Evolutionary conservation across 2,888 invertebrate species (phyloP).

Genomic region (Myopa testacea): DNA sequence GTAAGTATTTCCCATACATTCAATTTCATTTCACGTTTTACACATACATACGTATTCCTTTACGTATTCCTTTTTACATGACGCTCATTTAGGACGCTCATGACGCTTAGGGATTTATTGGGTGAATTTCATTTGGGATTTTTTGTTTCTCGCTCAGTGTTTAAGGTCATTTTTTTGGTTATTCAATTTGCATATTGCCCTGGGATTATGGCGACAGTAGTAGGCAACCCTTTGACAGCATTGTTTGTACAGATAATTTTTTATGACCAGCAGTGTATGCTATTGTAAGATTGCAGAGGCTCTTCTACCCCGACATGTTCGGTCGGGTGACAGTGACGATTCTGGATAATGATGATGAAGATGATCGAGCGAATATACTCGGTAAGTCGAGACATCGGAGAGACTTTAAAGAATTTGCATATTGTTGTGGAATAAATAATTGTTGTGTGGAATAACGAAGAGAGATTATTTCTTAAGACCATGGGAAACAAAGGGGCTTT

Average conservation of each 20-base stretch:
- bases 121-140: not conserved
- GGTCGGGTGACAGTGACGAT: slow-evolving; percentile 28
- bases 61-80: too few species aligned
- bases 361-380: slow-evolving; percentile 6
- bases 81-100: not conserved
- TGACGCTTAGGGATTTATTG: not conserved
- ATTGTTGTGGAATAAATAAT: not conserved
- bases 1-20: too few species aligned
- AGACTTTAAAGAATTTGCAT: slow-evolving; percentile 13
- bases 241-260: slow-evolving; percentile 27
- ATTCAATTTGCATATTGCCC: slow-evolving; percentile 26
- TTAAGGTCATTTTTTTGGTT: slow-evolving; percentile 35
- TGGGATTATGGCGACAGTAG: slow-evolving; percentile 9
- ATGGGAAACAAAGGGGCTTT: slow-evolving; percentile 23
- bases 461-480: slow-evolving; percentile 21
- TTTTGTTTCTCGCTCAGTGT: not conserved
- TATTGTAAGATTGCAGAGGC: not conserved
- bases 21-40: too few species aligned
- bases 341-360: slow-evolving; percentile 21
- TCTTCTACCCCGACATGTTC: not conserved
- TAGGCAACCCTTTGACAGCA: slow-evolving; percentile 28
- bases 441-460: slow-evolving; percentile 26
- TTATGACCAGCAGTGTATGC: slow-evolving; percentile 22
- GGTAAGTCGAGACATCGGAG: not conserved
- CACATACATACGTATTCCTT: too few species aligned